Evolutionary conservation across 2,113 vertebrate genomes (phyloP).

Genomic region (Pterocles orientalis): DNA sequence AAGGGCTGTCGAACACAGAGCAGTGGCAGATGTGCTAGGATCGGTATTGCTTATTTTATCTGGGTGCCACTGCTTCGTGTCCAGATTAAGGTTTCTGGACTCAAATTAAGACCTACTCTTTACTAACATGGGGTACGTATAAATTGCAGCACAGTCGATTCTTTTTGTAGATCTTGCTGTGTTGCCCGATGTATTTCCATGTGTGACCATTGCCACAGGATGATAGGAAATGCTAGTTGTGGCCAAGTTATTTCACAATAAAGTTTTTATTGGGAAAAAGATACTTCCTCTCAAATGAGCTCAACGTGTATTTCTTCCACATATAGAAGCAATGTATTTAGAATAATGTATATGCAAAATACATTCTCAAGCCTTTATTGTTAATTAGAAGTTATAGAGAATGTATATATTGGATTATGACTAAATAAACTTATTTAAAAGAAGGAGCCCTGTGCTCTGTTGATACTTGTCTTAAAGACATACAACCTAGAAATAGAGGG

Average conservation of each 20-base stretch:
- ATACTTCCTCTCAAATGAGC: constrained; percentile 17
- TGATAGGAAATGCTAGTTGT: constrained; percentile 1
- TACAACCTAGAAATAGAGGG: neutral
- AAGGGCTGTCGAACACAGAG: neutral
- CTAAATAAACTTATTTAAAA: neutral
- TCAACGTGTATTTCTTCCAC: neutral
- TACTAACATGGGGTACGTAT: neutral
- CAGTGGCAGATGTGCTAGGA: neutral
- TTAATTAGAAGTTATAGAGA: neutral
- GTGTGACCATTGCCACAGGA: neutral
- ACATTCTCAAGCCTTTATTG: neutral
- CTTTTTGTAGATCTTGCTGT: neutral
- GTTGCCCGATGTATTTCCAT: neutral
- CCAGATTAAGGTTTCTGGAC: neutral
- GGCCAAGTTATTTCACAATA: neutral
- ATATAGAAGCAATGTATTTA: neutral
- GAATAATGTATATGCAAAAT: neutral
- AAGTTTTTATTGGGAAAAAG: constrained; percentile 24
- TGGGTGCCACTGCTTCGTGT: neutral
- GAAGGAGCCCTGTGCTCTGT: neutral
- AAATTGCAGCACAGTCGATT: neutral
- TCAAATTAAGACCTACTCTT: neutral
- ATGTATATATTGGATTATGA: neutral
- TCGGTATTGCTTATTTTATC: neutral
- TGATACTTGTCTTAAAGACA: neutral